Conservation (phyloP, 2,113 vertebrate genomes). For the Stictonetta naevosa region DNA sequence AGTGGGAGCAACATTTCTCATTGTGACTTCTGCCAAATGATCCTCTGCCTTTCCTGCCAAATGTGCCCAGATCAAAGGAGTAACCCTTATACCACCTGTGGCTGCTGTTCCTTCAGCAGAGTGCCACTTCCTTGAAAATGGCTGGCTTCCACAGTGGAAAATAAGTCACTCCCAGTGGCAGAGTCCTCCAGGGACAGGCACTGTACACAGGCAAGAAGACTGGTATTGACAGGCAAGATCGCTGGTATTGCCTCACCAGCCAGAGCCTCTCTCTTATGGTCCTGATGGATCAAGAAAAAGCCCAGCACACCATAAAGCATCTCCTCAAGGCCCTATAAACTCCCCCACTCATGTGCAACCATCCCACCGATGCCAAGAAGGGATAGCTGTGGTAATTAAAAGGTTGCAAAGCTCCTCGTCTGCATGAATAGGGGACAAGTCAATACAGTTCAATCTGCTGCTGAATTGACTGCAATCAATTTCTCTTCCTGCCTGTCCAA, state of each 20-base stretch:
- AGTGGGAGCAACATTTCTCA: background rate
- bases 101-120: background rate
- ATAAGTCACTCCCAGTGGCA: background rate
- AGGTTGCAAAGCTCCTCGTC: constrained; percentile 35
- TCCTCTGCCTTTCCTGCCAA: background rate
- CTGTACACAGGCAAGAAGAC: background rate
- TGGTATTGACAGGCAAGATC: too few relatives aligned
- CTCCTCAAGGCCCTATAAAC: background rate
- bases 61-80: background rate
- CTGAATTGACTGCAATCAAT: constrained; percentile 75
- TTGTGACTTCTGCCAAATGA: background rate
- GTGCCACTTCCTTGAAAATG: background rate
- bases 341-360: background rate
- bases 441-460: constrained; percentile 67
- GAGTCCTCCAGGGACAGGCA: background rate
- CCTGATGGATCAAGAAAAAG: background rate
- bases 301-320: background rate
- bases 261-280: background rate
- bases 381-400: constrained; percentile 60
- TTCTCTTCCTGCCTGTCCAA: constrained; percentile 65
- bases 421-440: constrained; percentile 51
- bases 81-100: background rate
- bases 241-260: background rate
- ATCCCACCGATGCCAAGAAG: background rate
- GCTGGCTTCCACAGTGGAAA: background rate